Base-by-base conservation (phyloP, 2,797 vertebrate genomes). In the Sebastes trivittatus region DNA sequence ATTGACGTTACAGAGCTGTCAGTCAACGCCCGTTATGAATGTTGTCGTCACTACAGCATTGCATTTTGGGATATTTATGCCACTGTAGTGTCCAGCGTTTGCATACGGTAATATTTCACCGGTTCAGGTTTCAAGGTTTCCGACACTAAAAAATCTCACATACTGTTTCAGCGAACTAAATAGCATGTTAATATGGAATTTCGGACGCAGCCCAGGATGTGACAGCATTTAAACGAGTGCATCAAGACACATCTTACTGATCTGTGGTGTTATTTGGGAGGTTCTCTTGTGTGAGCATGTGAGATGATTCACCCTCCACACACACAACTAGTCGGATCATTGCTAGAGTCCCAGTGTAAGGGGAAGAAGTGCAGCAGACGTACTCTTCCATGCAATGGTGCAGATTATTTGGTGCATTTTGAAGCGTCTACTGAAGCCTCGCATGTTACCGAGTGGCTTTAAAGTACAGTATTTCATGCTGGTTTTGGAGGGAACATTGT, bases 381-480 rank as follows among this genome's bases (percentile, higher is more conserved):
- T 32, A 70, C 32, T 67, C 55, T 10, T 54, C 78, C 88, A 91
- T 92, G 90, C 90, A 88, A 58, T 79, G 64, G 82, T 70, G 81
- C 23, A 79, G 29, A 63, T 23, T 7, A 38, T 32, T 36, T 14
- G 3, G 81, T 82, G 62, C 58, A 25, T 63, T 23, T 1, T 30
- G 16, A 59, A 58, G 14, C 22, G 27, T 60, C 23, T 4, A 1
- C 7, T 20, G n/a, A 80, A 63, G 36, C 32, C 14, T 42, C 18
- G n/a, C 16, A 27, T 23, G 10, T 49, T 18, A n/a, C 4, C 18
- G 64, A 64, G 60, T 61, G 64, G 56, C 38, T 81, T 65, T 77
- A 7, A 67, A 63, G 52, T 23, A 13, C 20, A 49, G 54, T 22
- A 58, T 7, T 66, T 73, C 84, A 82, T 89, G 88, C 85, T 80